Conservation (phyloP, 2,113 vertebrate species). For the Zosterops japonicus region DNA sequence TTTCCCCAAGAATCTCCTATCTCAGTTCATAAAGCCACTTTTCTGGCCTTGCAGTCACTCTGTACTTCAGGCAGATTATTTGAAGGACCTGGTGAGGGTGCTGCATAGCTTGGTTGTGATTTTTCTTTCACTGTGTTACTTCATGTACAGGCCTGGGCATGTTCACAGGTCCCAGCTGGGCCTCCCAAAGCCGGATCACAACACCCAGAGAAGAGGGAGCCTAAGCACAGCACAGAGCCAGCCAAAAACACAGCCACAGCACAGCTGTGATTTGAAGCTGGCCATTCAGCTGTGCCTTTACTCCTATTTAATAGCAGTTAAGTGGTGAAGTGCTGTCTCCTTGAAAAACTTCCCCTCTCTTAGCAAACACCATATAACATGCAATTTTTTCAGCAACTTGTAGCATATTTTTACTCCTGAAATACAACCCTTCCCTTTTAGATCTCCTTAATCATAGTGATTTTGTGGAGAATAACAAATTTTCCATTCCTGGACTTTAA, state of each 20-base stretch:
- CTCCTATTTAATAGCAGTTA: neutral
- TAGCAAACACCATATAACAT: neutral
- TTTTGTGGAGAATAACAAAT: slow-evolving; percentile 7
- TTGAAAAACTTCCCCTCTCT: slow-evolving; percentile 4
- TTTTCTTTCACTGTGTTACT: neutral
- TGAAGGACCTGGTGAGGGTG: neutral
- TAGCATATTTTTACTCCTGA: slow-evolving; percentile 24
- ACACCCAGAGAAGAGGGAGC: neutral
- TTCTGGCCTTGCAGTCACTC: neutral
- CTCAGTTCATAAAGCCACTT: neutral
- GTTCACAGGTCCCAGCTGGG: neutral
- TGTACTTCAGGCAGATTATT: neutral
- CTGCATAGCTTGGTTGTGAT: neutral
- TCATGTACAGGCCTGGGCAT: neutral
- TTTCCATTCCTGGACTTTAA: neutral
- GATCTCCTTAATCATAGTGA: slow-evolving; percentile 35
- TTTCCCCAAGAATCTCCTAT: neutral
- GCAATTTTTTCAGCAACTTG: neutral
- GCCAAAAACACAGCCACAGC: neutral
- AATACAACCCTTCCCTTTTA: neutral
- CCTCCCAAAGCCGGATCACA: neutral
- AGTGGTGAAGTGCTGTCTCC: neutral
- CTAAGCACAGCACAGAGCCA: neutral
- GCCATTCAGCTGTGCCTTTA: neutral
- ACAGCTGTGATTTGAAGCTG: neutral